These are phyloP conservation scores for Branchinecta lynchi DNA, from an alignment of 1,140 invertebrate genomes.

Conservation along the genomic window DNA sequence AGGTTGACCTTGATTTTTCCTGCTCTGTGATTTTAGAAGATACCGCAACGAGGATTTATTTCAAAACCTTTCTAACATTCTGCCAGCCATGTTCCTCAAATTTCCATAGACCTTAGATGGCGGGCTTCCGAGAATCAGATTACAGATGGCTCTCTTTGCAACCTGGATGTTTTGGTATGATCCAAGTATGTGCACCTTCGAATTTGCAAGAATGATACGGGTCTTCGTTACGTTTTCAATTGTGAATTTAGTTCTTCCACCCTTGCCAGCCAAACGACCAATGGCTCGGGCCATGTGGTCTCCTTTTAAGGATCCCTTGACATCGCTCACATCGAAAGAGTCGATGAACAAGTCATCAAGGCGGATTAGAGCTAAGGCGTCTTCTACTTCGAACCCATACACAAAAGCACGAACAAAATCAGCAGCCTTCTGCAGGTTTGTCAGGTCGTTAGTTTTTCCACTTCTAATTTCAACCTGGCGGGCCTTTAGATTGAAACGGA, in stretches of 20 bases:
- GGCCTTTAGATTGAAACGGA: conserved; percentile 84
- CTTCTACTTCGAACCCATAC: conserved; percentile 93
- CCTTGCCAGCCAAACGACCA: conserved; percentile 90
- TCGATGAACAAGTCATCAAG: conserved; percentile 96
- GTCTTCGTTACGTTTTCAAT: conserved; percentile 99
- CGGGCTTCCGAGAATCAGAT: conserved; percentile 87
- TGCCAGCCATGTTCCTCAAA: conserved; percentile 61
- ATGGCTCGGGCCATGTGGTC: conserved; percentile 92
- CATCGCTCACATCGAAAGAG: conserved; percentile 91
- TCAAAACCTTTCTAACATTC: conserved; percentile 66
- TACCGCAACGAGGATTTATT: not conserved
- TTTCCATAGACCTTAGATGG: conserved; percentile 93
- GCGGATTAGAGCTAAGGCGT: conserved; percentile 81
- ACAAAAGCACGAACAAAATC: conserved; percentile 97
- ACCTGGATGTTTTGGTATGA: conserved; percentile 94
- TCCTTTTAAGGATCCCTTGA: conserved; percentile 77
- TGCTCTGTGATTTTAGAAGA: too few species aligned
- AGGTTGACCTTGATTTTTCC: too few species aligned
- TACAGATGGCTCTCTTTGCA: conserved; percentile 89
- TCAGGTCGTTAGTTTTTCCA: conserved; percentile 53
- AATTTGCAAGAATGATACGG: conserved; percentile 89
- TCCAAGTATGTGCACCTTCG: conserved; percentile 92
- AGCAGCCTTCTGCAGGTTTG: conserved; percentile 87
- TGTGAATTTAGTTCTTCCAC: conserved; percentile 91
- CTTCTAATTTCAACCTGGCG: conserved; percentile 73